Conservation (phyloP, 2,888 invertebrate species). For the Laothoe populi region DNA sequence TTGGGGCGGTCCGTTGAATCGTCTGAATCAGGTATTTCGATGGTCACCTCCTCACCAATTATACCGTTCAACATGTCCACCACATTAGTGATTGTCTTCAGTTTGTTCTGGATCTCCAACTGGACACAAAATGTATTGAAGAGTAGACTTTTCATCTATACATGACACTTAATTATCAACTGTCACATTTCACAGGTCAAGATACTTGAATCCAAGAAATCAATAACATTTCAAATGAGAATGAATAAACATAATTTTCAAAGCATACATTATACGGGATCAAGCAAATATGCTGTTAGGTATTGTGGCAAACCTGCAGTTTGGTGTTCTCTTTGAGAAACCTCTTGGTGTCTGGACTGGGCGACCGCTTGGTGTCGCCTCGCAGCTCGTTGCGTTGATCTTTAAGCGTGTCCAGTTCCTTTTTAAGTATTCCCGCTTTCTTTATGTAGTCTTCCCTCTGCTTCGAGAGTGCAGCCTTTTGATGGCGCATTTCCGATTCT, state of each 20-base stretch:
- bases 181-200: slow-evolving; percentile 3
- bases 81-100: slow-evolving; percentile 93
- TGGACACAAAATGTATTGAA: slow-evolving; percentile 56
- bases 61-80: slow-evolving; percentile 95
- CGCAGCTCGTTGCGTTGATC: slow-evolving; percentile 91
- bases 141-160: slow-evolving; percentile 32
- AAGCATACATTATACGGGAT: background rate
- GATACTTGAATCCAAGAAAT: background rate
- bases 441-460: slow-evolving; percentile 93
- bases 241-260: background rate
- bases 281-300: background rate
- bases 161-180: background rate
- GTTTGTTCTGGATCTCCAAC: slow-evolving; percentile 91
- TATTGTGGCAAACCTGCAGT: slow-evolving; percentile 87
- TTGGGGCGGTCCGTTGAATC: slow-evolving; percentile 62
- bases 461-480: slow-evolving; percentile 91
- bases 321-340: slow-evolving; percentile 93
- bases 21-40: slow-evolving; percentile 53
- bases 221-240: background rate
- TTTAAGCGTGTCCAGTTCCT: slow-evolving; percentile 91
- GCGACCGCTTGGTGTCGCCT: slow-evolving; percentile 87
- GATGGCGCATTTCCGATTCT: slow-evolving; percentile 92
- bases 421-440: slow-evolving; percentile 89
- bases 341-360: slow-evolving; percentile 90
- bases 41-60: slow-evolving; percentile 88